Evolutionary conservation across 2,888 invertebrate species (phyloP), one percentile per base, ranked within the genome.

Genomic region (Drosophila anceps): DNA sequence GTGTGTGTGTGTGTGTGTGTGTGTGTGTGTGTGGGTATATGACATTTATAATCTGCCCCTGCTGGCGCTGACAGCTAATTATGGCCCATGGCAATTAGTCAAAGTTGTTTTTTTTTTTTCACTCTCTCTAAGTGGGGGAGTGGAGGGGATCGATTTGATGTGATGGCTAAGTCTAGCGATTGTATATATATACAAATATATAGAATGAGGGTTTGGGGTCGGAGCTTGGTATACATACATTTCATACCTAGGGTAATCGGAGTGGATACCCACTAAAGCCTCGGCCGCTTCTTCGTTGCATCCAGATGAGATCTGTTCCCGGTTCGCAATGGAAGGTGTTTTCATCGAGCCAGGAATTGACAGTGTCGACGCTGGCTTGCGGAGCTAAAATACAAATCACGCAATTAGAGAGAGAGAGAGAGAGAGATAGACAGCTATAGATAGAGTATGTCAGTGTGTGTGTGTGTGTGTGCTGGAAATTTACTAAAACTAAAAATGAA

Each of bases 301-400:
- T 94, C 93, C 93, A 94, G 93, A 93, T 94, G 93, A 94, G 94
- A 93, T 95, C 94, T 91, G 94, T 94, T 94, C 94, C 90, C 93
- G 91, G 92, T 93, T 93, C 85, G 93, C 93, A 92, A 94, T 94
- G 90, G 94, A 93, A 94, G 94, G 93, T 93, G 94, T 94, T 95
- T 97, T 97, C 96, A 97, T 97, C 94, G 97, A 97, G 94, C 97
- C 97, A 93, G 98, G 98, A 94, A 98, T 97, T 94, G 98, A 98
- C 94, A 98, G 96, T 94, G 98, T 98, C 94, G 98, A 98, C 94
- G 97, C 97, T 94, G 98, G 98, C 95, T 98, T 98, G 95, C 98
- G 97, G 94, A 98, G 96, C 97, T 98, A 72, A 57, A 84, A 80
- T 13, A 66, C 15, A 54, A 37, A 54, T n/a, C n/a, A 39, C 20